A percentile compares a stretch with the other conserved stretches of the same genome.
These are phyloP conservation scores for Lepus oiostolus DNA, from an alignment of 2,797 vertebrate genomes.

Conservation along the genomic window DNA sequence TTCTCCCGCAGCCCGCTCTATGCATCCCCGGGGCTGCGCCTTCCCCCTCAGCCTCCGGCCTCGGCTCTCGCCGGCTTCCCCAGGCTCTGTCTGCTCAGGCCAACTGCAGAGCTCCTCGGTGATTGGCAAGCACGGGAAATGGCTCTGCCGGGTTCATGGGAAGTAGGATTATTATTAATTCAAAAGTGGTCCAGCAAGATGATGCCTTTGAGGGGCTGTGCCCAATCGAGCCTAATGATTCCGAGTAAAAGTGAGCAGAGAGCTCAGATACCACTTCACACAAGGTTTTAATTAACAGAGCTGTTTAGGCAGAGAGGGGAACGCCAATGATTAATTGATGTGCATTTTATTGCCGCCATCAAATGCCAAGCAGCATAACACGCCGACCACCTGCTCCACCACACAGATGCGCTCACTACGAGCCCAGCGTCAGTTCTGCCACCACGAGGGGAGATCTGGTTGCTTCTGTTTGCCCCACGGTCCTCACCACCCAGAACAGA, in stretches of 20 bases:
- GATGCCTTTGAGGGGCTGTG: not conserved
- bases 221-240: rapidly evolving
- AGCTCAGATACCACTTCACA: not conserved
- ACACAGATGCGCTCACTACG: rapidly evolving
- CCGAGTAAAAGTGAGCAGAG: rapidly evolving
- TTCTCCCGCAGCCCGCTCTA: no score
- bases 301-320: no score
- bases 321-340: not conserved
- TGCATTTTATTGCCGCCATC: not conserved
- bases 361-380: not conserved
- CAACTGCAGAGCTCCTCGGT: not conserved
- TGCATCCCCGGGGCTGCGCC: not conserved
- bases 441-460: rapidly evolving
- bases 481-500: rapidly evolving
- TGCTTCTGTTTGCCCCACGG: not conserved
- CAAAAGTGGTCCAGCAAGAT: slow-evolving; percentile 5
- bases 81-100: not conserved
- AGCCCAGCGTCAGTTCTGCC: not conserved
- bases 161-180: not conserved
- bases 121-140: not conserved
- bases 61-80: rapidly evolving
- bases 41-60: rapidly evolving
- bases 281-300: slow-evolving; percentile 41
- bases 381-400: slow-evolving; percentile 1
- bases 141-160: not conserved